phyloP scores from a whole-genome alignment of 2,888 invertebrate genomes.

The Sarcophaga subvicina region DNA sequence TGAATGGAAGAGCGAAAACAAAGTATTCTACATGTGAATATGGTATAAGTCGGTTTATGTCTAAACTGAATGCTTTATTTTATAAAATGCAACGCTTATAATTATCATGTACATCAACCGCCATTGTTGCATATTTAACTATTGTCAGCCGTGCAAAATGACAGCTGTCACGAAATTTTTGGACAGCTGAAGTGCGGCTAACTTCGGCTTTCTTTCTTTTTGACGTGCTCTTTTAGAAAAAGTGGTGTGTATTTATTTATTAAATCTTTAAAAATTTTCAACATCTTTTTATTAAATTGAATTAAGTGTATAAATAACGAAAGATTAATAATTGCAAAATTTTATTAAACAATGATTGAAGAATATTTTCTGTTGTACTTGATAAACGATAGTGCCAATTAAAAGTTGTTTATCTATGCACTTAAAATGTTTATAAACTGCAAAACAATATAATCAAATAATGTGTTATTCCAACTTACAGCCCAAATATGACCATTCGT shows the following conservation, averaged over 20 bases:
- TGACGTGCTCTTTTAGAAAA: slow-evolving; percentile 78
- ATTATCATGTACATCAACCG: slow-evolving; percentile 64
- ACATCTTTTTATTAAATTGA: slow-evolving; percentile 72
- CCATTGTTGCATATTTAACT: slow-evolving; percentile 24
- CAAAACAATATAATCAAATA: slow-evolving; percentile 7
- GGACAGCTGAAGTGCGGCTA: slow-evolving; percentile 71
- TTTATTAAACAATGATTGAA: slow-evolving; percentile 64
- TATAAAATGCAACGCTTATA: neutral
- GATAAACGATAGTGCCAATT: neutral
- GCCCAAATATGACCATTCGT: slow-evolving; percentile 91
- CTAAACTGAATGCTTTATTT: neutral
- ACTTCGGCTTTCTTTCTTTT: slow-evolving; percentile 80
- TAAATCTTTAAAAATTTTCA: slow-evolving; percentile 75
- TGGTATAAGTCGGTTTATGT: neutral
- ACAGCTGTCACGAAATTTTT: slow-evolving; percentile 49
- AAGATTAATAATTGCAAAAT: slow-evolving; percentile 51
- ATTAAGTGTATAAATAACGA: slow-evolving; percentile 47
- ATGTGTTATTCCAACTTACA: slow-evolving; percentile 72
- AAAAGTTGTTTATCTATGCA: slow-evolving; percentile 70
- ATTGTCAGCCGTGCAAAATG: slow-evolving; percentile 68
- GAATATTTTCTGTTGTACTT: slow-evolving; percentile 5
- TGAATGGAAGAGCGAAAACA: too few relatives aligned
- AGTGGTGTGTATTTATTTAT: slow-evolving; percentile 76
- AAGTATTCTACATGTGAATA: too few relatives aligned
- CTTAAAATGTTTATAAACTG: slow-evolving; percentile 12